Percentiles rank a stretch among this genome's conserved stretches.
Conservation (phyloP, 1,140 invertebrate genomes). For the Mizuhopecten yessoensis region DNA sequence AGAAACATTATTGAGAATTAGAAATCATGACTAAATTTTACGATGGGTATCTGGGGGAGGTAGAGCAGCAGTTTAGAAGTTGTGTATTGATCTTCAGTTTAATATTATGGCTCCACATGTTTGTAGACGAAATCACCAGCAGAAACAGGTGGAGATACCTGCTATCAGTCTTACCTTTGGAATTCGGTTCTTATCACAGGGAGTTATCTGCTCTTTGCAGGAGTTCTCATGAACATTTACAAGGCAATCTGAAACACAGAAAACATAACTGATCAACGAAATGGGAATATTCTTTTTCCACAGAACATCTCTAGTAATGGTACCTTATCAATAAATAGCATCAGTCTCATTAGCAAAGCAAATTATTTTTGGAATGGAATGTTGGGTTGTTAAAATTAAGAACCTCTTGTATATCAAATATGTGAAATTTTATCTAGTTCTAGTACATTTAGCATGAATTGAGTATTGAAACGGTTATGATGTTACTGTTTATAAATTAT, state of each 20-base stretch:
- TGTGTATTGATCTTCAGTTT: constrained; percentile 7
- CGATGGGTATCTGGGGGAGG: neutral
- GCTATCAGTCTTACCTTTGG: constrained; percentile 85
- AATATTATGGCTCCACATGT: neutral
- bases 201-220: constrained; percentile 92
- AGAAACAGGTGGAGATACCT: neutral
- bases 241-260: constrained; percentile 88
- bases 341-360: neutral
- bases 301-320: neutral
- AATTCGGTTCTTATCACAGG: constrained; percentile 86
- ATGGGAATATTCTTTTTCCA: neutral
- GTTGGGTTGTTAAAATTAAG: neutral
- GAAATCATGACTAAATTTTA: neutral
- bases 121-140: too few relatives aligned
- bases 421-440: too few relatives aligned
- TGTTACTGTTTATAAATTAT: too few relatives aligned
- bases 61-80: neutral
- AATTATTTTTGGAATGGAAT: neutral
- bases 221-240: constrained; percentile 92
- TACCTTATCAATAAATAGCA: too few relatives aligned
- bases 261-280: neutral
- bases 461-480: too few relatives aligned
- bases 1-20: constrained; percentile 7
- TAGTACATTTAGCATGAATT: too few relatives aligned
- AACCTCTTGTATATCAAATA: neutral